Evolutionary conservation across 2,113 vertebrate genomes (phyloP).

Genomic region (Rousettus leschenaultii): DNA sequence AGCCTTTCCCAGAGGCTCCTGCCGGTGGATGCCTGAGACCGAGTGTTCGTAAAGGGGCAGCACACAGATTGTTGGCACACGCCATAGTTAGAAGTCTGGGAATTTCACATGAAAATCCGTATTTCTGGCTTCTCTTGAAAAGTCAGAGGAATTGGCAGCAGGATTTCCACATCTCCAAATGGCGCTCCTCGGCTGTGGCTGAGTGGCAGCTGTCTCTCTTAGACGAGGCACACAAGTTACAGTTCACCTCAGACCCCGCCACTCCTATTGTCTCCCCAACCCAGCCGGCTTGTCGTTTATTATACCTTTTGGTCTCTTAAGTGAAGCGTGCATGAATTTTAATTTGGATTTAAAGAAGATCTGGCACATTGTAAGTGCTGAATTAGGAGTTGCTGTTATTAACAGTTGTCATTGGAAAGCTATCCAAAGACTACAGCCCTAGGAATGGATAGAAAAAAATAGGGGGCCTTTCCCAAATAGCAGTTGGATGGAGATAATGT

Average conservation of each 20-base stretch:
- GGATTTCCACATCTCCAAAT: neutral
- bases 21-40: accelerated
- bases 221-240: accelerated
- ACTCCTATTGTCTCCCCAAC: neutral
- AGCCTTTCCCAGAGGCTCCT: neutral
- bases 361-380: neutral
- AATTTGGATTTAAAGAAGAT: constrained; percentile 20
- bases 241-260: neutral
- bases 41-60: neutral
- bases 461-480: neutral
- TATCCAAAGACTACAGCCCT: constrained; percentile 5
- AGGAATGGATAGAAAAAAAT: neutral
- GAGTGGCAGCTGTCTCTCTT: neutral
- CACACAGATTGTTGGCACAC: neutral
- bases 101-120: neutral
- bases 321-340: neutral
- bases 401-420: neutral
- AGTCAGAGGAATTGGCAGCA: neutral
- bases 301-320: neutral
- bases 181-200: neutral
- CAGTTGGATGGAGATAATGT: neutral
- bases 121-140: neutral
- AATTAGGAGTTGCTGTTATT: constrained; percentile 23
- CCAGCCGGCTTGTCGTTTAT: neutral
- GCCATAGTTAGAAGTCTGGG: neutral